A percentile compares a stretch with the other conserved stretches of the same genome.
These are phyloP conservation scores for Colossoma macropomum DNA, from an alignment of 2,113 vertebrate species.

Conservation along the genomic window DNA sequence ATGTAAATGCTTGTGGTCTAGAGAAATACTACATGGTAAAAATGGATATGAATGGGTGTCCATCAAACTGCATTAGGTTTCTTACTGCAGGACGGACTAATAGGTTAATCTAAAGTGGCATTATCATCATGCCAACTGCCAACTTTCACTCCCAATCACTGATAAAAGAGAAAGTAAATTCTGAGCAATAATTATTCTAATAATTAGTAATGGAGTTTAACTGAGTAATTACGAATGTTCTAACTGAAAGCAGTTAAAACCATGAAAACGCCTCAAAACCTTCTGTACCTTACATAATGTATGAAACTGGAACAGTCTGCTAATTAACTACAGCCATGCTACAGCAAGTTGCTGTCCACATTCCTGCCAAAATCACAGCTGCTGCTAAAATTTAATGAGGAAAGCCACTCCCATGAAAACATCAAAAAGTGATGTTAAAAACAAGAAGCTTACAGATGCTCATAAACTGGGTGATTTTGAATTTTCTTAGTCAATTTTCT, in stretches of 20 bases:
- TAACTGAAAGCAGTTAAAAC: not conserved
- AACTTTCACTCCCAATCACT: too few species aligned
- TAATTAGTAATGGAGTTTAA: too few species aligned
- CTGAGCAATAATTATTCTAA: too few species aligned
- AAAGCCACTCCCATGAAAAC: not conserved
- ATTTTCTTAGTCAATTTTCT: not conserved
- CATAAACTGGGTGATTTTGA: not conserved
- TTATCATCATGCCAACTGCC: too few species aligned
- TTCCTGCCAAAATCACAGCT: slow-evolving; percentile 12
- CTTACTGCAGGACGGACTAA: too few species aligned
- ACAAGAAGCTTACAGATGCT: not conserved
- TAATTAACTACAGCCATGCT: not conserved
- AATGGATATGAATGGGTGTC: too few species aligned
- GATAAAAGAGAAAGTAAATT: too few species aligned
- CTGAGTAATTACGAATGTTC: not conserved
- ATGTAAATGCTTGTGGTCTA: too few species aligned
- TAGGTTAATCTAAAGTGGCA: too few species aligned
- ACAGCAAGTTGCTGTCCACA: not conserved
- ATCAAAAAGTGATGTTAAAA: not conserved
- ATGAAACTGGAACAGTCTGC: not conserved
- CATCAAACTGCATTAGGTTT: too few species aligned
- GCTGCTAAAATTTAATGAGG: not conserved
- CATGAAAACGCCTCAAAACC: not conserved
- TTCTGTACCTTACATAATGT: not conserved
- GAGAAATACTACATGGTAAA: too few species aligned